Evolutionary conservation across 1,140 invertebrate species (phyloP).

Genomic region (Drosophila paulistorum): DNA sequence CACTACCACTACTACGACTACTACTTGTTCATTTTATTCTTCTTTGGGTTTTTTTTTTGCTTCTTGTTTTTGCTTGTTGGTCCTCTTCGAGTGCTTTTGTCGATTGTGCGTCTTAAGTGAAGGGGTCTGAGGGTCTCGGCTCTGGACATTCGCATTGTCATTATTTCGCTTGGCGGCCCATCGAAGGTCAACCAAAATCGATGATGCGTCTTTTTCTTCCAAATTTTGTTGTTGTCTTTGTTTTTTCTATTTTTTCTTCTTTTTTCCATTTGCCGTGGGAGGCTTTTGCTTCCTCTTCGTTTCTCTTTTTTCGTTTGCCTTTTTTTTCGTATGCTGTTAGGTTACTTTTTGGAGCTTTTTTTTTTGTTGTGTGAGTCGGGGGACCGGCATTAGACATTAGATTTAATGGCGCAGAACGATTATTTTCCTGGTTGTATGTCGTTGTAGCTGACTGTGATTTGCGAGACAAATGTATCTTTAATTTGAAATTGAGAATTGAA

Average conservation of each 20-base stretch:
- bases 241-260: too few species aligned
- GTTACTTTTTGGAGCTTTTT: not conserved
- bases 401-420: conserved; percentile 76
- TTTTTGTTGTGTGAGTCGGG: conserved; percentile 1
- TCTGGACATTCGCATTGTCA: conserved; percentile 47
- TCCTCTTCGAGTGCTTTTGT: not conserved
- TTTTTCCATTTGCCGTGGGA: conserved; percentile 7
- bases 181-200: conserved; percentile 78
- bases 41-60: conserved; percentile 3
- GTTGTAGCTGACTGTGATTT: conserved; percentile 37
- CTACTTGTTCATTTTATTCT: conserved; percentile 23
- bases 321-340: not conserved
- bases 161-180: conserved; percentile 73
- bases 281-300: not conserved
- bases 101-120: conserved; percentile 18
- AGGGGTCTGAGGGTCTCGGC: conserved; percentile 19
- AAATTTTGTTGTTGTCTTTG: not conserved
- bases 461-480: conserved; percentile 71
- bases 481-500: conserved; percentile 65
- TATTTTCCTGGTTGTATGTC: conserved; percentile 38
- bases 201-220: conserved; percentile 61
- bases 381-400: conserved; percentile 74
- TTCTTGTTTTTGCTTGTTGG: conserved; percentile 11
- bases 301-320: conserved; percentile 2
- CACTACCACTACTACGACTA: not conserved